Conservation (phyloP, 1,140 invertebrate species). For the Plectrocnemia conspersa region DNA sequence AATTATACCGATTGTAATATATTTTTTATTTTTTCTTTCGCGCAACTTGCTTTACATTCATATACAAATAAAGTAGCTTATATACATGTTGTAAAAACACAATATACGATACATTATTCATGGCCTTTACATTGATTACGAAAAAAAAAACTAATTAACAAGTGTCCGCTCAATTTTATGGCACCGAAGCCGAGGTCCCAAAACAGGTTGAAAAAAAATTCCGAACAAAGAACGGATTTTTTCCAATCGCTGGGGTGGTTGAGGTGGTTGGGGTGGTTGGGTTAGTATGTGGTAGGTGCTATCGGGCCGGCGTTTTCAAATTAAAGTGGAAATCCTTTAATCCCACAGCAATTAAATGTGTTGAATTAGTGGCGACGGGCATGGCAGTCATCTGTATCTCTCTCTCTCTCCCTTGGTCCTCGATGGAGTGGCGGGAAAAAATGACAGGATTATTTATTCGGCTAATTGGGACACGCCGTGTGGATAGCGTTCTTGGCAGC, state of each 20-base stretch:
- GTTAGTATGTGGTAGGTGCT: no score
- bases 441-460: neutral
- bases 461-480: neutral
- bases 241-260: no score
- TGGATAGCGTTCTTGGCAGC: no score
- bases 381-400: neutral
- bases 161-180: conserved; percentile 9
- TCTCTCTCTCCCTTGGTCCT: no score
- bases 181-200: neutral
- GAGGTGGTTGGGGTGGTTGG: no score
- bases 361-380: conserved; percentile 10
- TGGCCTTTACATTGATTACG: conserved; percentile 4
- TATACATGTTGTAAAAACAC: no score
- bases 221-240: neutral
- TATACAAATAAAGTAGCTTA: no score
- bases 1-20: no score
- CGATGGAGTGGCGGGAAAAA: neutral
- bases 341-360: conserved; percentile 17
- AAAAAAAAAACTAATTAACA: conserved; percentile 6
- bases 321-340: conserved; percentile 21
- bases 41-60: no score
- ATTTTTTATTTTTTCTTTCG: no score
- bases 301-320: neutral
- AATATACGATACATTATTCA: conserved; percentile 3
- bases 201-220: neutral